A percentile compares a stretch with the other conserved stretches of the same genome.
Evolutionary conservation across 2,888 invertebrate species (phyloP).

Genomic region (Dasypolia templi): DNA sequence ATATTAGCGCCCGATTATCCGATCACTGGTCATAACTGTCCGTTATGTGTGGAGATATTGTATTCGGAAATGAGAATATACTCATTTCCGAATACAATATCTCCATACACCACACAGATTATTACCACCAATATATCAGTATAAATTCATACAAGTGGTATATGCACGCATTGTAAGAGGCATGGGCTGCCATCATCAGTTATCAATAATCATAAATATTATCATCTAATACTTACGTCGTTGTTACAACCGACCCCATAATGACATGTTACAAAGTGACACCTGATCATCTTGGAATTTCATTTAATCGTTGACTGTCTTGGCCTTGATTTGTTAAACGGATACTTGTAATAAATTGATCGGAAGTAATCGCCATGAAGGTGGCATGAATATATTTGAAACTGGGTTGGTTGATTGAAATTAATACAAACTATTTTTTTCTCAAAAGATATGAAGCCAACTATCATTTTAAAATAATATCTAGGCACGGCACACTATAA

Average conservation of each 20-base stretch:
- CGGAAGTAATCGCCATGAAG: slow-evolving; percentile 45
- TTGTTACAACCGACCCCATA: slow-evolving; percentile 27
- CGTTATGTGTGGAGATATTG: too few species aligned
- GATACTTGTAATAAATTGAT: slow-evolving; percentile 42
- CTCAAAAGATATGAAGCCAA: background rate
- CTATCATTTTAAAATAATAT: background rate
- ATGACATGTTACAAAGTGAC: slow-evolving; percentile 29
- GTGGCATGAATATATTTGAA: background rate
- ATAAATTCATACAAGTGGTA: slow-evolving; percentile 13
- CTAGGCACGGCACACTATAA: too few species aligned
- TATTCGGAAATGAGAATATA: too few species aligned
- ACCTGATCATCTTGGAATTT: slow-evolving; percentile 30
- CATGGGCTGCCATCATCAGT: slow-evolving; percentile 20
- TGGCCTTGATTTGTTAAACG: background rate
- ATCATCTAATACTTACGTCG: slow-evolving; percentile 25
- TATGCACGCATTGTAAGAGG: slow-evolving; percentile 13
- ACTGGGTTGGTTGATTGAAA: background rate
- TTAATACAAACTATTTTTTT: background rate
- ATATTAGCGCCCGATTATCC: too few species aligned
- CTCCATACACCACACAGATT: slow-evolving; percentile 18
- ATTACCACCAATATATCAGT: slow-evolving; percentile 41
- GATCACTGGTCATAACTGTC: background rate
- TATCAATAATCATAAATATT: slow-evolving; percentile 20
- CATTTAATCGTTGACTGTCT: slow-evolving; percentile 28
- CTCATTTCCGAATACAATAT: slow-evolving; percentile 15